Evolutionary conservation across 1,140 invertebrate genomes (phyloP).

Genomic region (Drosophila ironensis): DNA sequence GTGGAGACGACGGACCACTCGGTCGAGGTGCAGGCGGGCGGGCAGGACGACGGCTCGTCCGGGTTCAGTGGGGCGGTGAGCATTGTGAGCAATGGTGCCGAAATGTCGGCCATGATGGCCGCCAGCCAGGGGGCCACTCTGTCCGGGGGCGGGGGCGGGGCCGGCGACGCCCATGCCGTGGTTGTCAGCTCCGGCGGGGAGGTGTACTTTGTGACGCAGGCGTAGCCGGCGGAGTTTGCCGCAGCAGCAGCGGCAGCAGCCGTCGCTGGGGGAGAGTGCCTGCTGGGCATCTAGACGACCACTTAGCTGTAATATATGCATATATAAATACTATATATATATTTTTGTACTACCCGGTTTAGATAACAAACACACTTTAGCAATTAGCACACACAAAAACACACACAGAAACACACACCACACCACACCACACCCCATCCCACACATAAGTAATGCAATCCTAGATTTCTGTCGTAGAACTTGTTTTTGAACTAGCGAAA

Average conservation of each 20-base stretch:
- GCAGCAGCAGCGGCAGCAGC: conserved; percentile 30
- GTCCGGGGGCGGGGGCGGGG: background rate
- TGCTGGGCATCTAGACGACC: conserved; percentile 65
- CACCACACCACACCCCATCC: conserved; percentile 10
- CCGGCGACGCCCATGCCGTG: conserved; percentile 57
- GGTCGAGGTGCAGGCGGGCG: conserved; percentile 20
- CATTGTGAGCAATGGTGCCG: conserved; percentile 67
- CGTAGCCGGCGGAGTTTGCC: conserved; percentile 72
- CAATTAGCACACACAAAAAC: conserved; percentile 10
- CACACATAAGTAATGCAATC: conserved; percentile 55
- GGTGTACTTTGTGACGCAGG: conserved; percentile 75
- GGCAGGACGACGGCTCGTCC: conserved; percentile 20
- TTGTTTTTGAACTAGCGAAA: conserved; percentile 41
- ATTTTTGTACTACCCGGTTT: conserved; percentile 64
- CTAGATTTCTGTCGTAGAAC: conserved; percentile 57
- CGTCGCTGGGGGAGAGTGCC: conserved; percentile 41
- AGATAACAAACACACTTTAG: conserved; percentile 20
- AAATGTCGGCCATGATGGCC: conserved; percentile 58
- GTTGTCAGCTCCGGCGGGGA: conserved; percentile 67
- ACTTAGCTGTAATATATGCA: conserved; percentile 38
- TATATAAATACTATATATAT: conserved; percentile 31
- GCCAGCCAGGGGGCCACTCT: conserved; percentile 19
- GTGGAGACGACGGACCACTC: conserved; percentile 70
- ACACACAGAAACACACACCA: background rate
- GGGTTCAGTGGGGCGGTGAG: conserved; percentile 63